These are phyloP conservation scores for Silurus asotus DNA, from an alignment of 2,113 vertebrate genomes.

Conservation along the genomic window DNA sequence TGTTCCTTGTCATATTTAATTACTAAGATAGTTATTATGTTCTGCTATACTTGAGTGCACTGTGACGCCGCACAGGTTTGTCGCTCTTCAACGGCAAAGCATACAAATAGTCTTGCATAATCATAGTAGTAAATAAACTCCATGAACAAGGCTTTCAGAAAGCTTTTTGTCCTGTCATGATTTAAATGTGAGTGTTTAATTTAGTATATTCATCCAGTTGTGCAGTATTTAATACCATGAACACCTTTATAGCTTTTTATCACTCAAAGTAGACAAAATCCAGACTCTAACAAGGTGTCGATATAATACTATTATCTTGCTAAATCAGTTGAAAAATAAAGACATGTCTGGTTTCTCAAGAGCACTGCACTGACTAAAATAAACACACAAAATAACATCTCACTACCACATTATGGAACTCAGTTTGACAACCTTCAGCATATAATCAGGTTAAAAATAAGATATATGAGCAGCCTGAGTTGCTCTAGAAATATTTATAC, in stretches of 20 bases:
- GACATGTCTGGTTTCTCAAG: constrained; percentile 5
- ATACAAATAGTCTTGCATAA: not conserved
- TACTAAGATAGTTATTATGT: not conserved
- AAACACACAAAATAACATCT: not conserved
- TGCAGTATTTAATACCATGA: not conserved
- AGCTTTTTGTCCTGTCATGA: not conserved
- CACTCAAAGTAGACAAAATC: not conserved
- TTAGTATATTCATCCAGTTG: not conserved
- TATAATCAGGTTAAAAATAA: constrained; percentile 27
- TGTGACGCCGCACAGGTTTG: not conserved
- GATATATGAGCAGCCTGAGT: not conserved
- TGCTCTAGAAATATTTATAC: not conserved
- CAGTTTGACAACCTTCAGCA: constrained; percentile 33
- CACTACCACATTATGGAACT: not conserved
- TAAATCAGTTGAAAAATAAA: constrained; percentile 13
- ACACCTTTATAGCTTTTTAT: constrained; percentile 7
- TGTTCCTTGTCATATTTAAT: not conserved
- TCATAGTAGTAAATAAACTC: not conserved
- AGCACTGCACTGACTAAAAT: constrained; percentile 6
- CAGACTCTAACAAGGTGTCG: constrained; percentile 7
- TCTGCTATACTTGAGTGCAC: not conserved
- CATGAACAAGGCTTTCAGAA: not conserved
- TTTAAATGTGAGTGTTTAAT: not conserved
- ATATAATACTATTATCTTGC: constrained; percentile 7
- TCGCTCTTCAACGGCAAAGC: not conserved